These are phyloP conservation scores for Manis javanica DNA, from an alignment of 2,797 vertebrate genomes.

Conservation along the genomic window DNA sequence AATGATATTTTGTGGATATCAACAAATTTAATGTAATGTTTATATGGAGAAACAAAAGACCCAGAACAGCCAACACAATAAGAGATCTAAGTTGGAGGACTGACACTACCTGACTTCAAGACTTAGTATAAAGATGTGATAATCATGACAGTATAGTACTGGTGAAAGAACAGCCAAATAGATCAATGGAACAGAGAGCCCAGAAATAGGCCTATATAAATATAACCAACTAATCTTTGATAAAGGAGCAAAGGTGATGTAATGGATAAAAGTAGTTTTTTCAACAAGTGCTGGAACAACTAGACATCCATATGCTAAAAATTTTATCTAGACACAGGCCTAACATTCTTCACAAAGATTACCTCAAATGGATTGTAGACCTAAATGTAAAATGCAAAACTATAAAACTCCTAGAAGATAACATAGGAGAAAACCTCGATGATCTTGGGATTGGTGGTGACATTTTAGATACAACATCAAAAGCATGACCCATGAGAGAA, in stretches of 20 bases:
- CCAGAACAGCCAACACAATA: neutral
- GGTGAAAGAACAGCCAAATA: neutral
- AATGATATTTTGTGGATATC: neutral
- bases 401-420: neutral
- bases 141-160: neutral
- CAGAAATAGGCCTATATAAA: neutral
- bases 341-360: neutral
- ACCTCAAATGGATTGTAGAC: neutral
- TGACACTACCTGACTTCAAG: neutral
- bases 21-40: neutral
- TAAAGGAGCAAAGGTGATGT: neutral
- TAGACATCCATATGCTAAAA: neutral
- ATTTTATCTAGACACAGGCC: neutral
- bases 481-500: neutral
- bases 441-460: neutral
- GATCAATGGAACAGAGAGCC: neutral
- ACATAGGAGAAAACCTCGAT: neutral
- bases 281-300: neutral
- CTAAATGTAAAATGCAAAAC: neutral
- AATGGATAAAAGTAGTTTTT: neutral
- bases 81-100: neutral
- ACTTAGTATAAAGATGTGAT: neutral
- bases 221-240: neutral
- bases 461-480: neutral
- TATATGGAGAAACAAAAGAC: neutral